phyloP scores from a whole-genome alignment of 2,113 vertebrate species.

The Ammodytes dubius region DNA sequence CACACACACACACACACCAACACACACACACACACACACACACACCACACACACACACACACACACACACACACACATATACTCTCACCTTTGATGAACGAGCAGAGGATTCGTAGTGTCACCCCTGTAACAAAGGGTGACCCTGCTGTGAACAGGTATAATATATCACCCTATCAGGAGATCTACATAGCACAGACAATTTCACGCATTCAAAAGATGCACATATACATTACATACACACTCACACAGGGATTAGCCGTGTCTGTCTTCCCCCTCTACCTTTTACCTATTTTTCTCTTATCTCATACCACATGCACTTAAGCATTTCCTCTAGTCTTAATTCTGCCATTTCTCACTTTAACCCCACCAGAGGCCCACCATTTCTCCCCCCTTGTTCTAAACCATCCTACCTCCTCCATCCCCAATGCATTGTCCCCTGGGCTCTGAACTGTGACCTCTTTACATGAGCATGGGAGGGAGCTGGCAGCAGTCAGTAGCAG shows the following conservation, averaged over 20 bases:
- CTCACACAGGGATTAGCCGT: slow-evolving; percentile 33
- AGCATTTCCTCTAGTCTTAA: slow-evolving; percentile 26
- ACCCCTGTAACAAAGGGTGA: slow-evolving; percentile 51
- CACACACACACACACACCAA: too few species aligned
- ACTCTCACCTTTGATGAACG: slow-evolving; percentile 60
- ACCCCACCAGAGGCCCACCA: slow-evolving; percentile 1
- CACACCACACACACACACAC: background rate
- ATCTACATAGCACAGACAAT: slow-evolving; percentile 32
- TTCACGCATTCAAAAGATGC: slow-evolving; percentile 24
- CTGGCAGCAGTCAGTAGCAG: slow-evolving; percentile 15
- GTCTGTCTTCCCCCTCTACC: slow-evolving; percentile 1
- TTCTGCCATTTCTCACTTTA: slow-evolving; percentile 32
- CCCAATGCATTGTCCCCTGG: slow-evolving; percentile 15
- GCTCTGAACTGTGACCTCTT: slow-evolving; percentile 58
- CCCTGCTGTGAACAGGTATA: slow-evolving; percentile 52
- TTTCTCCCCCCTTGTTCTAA: slow-evolving; percentile 25
- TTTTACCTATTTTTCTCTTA: slow-evolving; percentile 42
- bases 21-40: slow-evolving; percentile 3
- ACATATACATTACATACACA: background rate
- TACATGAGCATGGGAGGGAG: slow-evolving; percentile 33
- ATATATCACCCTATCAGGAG: slow-evolving; percentile 67
- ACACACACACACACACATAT: slow-evolving; percentile 9
- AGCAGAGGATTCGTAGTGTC: slow-evolving; percentile 56
- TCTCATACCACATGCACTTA: slow-evolving; percentile 37
- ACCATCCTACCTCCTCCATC: slow-evolving; percentile 18